phyloP scores from a whole-genome alignment of 2,888 invertebrate genomes.

The Lithophane leautieri region DNA sequence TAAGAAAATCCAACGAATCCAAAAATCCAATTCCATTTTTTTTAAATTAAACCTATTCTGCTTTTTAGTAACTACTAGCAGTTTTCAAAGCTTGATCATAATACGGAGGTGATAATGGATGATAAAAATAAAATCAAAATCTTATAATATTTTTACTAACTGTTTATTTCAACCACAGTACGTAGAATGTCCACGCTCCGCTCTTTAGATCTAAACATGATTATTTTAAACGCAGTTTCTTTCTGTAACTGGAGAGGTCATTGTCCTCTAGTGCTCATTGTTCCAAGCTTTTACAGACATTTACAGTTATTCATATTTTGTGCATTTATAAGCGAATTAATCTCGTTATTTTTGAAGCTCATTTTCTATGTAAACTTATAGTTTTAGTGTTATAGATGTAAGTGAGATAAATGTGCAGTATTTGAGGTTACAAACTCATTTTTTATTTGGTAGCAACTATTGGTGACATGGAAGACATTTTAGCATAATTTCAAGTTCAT shows the following conservation, averaged over 20 bases:
- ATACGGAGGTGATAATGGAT: not conserved
- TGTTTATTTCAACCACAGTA: conserved; percentile 87
- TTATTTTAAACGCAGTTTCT: conserved; percentile 56
- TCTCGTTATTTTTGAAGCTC: conserved; percentile 66
- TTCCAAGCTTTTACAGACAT: conserved; percentile 61
- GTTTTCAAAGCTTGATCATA: not conserved
- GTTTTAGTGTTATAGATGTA: conserved; percentile 59
- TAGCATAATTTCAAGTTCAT: too few species aligned
- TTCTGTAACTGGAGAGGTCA: conserved; percentile 17
- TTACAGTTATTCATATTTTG: conserved; percentile 55
- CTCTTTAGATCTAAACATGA: conserved; percentile 67
- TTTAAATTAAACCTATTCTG: too few species aligned
- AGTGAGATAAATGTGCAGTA: conserved; percentile 52
- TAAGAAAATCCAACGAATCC: too few species aligned
- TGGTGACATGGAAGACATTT: not conserved
- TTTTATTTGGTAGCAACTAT: not conserved
- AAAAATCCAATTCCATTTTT: too few species aligned
- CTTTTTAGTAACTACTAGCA: not conserved
- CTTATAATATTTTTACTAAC: conserved; percentile 81
- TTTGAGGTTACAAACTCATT: conserved; percentile 21
- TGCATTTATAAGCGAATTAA: conserved; percentile 68
- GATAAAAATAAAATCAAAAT: conserved; percentile 69
- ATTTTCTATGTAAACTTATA: conserved; percentile 66
- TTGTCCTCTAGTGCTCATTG: conserved; percentile 55
- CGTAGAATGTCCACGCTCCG: conserved; percentile 78